These are phyloP conservation scores for Theristicus caerulescens DNA, from an alignment of 2,113 vertebrate species.

Conservation along the genomic window DNA sequence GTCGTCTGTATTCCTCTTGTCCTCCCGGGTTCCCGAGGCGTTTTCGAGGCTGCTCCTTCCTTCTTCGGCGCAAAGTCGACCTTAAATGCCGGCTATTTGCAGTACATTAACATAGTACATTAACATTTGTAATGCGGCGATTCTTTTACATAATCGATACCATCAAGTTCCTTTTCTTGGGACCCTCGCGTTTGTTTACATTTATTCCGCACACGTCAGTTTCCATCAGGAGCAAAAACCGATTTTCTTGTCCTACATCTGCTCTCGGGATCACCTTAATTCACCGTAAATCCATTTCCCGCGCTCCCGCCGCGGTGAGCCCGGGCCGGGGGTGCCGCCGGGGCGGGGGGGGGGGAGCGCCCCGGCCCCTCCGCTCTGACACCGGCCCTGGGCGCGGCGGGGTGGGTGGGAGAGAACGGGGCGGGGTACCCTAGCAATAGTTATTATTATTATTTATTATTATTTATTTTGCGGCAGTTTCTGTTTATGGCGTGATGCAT, in stretches of 20 bases:
- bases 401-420: background rate
- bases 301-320: slow-evolving; percentile 5
- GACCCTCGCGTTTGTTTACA: slow-evolving; percentile 75
- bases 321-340: background rate
- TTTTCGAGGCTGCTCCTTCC: background rate
- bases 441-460: slow-evolving; percentile 53
- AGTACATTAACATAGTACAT: slow-evolving; percentile 69
- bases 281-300: slow-evolving; percentile 54
- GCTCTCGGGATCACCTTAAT: slow-evolving; percentile 71
- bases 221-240: slow-evolving; percentile 77
- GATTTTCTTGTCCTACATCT: slow-evolving; percentile 72
- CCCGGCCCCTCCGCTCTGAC: background rate
- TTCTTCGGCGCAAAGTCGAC: background rate
- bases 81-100: slow-evolving; percentile 21
- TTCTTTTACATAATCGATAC: slow-evolving; percentile 81
- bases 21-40: background rate
- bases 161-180: slow-evolving; percentile 77
- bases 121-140: slow-evolving; percentile 73
- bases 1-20: rapidly evolving
- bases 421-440: background rate
- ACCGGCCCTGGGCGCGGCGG: background rate
- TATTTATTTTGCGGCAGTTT: slow-evolving; percentile 77
- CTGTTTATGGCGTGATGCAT: slow-evolving; percentile 92
- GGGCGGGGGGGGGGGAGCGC: background rate
- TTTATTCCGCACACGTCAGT: slow-evolving; percentile 74